Percentiles rank a stretch among this genome's conserved stretches.
Conservation (phyloP, 2,113 vertebrate species). For the Cyanoderma ruficeps region DNA sequence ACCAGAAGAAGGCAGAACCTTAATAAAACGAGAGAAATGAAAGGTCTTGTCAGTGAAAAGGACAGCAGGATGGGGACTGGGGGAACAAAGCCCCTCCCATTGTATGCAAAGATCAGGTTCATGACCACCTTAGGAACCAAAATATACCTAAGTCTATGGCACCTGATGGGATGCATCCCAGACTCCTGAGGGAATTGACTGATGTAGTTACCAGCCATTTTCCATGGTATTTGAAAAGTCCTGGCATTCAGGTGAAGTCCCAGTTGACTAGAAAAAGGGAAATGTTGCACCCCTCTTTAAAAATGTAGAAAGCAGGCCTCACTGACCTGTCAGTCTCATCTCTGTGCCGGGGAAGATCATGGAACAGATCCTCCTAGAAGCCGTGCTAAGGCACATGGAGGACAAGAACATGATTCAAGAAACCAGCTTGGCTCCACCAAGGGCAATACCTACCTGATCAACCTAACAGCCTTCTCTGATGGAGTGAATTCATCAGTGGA, state of each 20-base stretch:
- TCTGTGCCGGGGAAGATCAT: neutral
- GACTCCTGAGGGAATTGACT: neutral
- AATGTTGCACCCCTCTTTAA: accelerated
- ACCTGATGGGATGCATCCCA: neutral
- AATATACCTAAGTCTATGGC: neutral
- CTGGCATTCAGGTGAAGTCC: neutral
- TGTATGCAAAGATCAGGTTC: neutral
- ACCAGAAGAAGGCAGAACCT: neutral
- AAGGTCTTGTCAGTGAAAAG: neutral
- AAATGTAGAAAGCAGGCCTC: neutral
- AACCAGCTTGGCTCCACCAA: neutral
- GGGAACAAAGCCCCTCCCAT: neutral
- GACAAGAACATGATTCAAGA: neutral
- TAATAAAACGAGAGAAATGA: neutral
- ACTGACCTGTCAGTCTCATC: neutral
- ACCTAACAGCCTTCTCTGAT: neutral
- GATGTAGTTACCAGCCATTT: neutral
- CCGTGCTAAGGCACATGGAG: accelerated
- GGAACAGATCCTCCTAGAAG: neutral
- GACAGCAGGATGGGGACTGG: neutral
- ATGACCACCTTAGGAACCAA: neutral
- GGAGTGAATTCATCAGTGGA: neutral
- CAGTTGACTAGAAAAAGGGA: neutral
- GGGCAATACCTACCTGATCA: neutral
- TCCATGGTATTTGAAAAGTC: neutral